These are phyloP conservation scores for Zonitis immaculata DNA, from an alignment of 2,888 invertebrate species.

Conservation along the genomic window DNA sequence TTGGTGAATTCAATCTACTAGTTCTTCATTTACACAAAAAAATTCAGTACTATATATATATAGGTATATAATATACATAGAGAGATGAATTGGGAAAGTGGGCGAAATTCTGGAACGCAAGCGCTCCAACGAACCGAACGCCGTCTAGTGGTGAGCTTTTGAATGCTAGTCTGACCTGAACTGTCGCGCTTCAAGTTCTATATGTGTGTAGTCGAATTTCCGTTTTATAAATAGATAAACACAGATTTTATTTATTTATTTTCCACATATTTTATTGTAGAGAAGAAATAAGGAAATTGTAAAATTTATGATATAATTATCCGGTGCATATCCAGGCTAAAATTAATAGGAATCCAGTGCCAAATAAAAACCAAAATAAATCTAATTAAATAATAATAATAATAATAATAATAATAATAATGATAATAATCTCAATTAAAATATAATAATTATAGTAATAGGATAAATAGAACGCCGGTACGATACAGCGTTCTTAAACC, in stretches of 20 bases:
- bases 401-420: background rate
- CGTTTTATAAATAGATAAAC: constrained; percentile 9
- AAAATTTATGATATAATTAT: constrained; percentile 4
- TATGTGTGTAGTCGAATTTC: constrained; percentile 15
- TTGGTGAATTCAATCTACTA: constrained; percentile 33
- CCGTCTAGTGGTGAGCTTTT: constrained; percentile 40
- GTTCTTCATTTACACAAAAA: too few relatives aligned
- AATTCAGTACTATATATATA: too few relatives aligned
- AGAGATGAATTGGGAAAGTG: constrained; percentile 20
- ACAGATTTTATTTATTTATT: constrained; percentile 16
- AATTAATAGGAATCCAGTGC: constrained; percentile 10
- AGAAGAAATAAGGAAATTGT: background rate
- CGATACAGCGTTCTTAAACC: background rate
- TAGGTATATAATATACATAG: too few relatives aligned
- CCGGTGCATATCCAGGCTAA: constrained; percentile 12
- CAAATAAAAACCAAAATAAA: constrained; percentile 6
- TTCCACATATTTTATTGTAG: too few relatives aligned
- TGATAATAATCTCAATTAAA: background rate
- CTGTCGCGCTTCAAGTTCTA: constrained; percentile 32
- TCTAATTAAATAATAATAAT: background rate
- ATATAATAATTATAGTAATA: background rate
- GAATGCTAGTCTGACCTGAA: constrained; percentile 47
- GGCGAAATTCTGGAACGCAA: constrained; percentile 30
- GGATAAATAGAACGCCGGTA: background rate
- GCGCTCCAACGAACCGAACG: constrained; percentile 32